These are phyloP conservation scores for Telenomus remus DNA, from an alignment of 1,140 invertebrate genomes.

Conservation along the genomic window DNA sequence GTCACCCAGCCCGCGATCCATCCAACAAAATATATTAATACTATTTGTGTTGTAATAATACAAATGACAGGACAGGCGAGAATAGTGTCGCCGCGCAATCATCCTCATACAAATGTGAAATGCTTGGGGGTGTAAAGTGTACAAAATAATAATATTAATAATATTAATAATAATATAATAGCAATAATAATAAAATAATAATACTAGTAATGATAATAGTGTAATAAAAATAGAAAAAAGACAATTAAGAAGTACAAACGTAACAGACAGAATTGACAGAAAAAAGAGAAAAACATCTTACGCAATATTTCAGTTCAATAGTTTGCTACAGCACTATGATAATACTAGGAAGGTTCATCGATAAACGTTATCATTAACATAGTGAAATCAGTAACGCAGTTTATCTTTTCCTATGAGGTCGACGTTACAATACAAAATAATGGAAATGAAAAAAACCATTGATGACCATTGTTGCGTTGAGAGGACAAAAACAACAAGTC, in stretches of 20 bases:
- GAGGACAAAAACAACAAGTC: constrained; percentile 34
- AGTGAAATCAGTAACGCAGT: constrained; percentile 16
- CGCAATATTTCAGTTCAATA: constrained; percentile 57
- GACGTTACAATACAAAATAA: too few relatives aligned
- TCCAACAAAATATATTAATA: constrained; percentile 75
- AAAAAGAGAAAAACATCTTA: constrained; percentile 58
- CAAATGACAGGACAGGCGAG: constrained; percentile 31
- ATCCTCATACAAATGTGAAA: constrained; percentile 49
- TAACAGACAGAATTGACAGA: constrained; percentile 61
- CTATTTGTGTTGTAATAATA: constrained; percentile 61
- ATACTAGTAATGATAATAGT: too few relatives aligned
- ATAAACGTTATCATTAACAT: constrained; percentile 42
- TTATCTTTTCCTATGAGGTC: constrained; percentile 5
- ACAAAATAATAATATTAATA: constrained; percentile 50
- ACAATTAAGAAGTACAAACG: constrained; percentile 59
- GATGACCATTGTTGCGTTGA: constrained; percentile 15
- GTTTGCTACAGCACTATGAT: constrained; percentile 51
- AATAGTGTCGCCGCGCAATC: constrained; percentile 13
- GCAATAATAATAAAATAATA: constrained; percentile 44
- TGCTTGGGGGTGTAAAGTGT: constrained; percentile 48
- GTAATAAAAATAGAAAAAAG: constrained; percentile 53
- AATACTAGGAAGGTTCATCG: constrained; percentile 53
- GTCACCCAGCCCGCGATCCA: constrained; percentile 59
- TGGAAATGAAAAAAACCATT: constrained; percentile 8
- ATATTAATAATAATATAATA: not conserved